Conservation (phyloP, 2,888 invertebrate genomes). For the Clistopyga incitator region DNA sequence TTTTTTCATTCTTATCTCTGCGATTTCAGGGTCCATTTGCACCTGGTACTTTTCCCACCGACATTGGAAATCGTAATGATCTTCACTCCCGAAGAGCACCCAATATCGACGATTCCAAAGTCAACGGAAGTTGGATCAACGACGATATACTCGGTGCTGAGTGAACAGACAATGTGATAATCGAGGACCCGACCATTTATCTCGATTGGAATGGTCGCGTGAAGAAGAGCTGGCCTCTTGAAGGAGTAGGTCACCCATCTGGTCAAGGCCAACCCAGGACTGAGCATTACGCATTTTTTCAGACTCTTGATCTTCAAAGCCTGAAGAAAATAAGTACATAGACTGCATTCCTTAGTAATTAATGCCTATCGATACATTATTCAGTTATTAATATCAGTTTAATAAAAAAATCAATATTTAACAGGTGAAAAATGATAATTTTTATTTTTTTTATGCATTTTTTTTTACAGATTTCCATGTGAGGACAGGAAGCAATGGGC, state of each 20-base stretch:
- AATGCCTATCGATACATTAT: background rate
- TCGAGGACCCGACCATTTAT: conserved; percentile 79
- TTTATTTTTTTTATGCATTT: no score
- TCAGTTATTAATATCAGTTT: background rate
- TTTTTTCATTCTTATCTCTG: background rate
- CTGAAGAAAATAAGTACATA: conserved; percentile 70
- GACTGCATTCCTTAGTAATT: background rate
- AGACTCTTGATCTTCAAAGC: conserved; percentile 80
- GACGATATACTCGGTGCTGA: conserved; percentile 75
- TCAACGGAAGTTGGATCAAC: conserved; percentile 80
- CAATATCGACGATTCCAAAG: conserved; percentile 84
- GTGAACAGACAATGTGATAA: conserved; percentile 78
- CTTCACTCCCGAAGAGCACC: conserved; percentile 80
- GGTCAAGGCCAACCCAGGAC: conserved; percentile 82
- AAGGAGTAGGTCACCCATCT: conserved; percentile 80
- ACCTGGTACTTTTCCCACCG: conserved; percentile 81
- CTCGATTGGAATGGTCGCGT: conserved; percentile 79
- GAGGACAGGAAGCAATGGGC: background rate
- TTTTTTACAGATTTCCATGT: no score
- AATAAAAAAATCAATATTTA: background rate
- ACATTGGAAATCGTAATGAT: conserved; percentile 81
- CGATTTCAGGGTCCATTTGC: conserved; percentile 10
- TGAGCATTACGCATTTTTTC: conserved; percentile 72
- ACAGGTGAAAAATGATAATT: background rate
- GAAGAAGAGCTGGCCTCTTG: conserved; percentile 74